A percentile compares a stretch with the other conserved stretches of the same genome.
Conservation (phyloP, 37 sponge, comb jelly and placozoan genomes). For the Tethya wilhelma region DNA sequence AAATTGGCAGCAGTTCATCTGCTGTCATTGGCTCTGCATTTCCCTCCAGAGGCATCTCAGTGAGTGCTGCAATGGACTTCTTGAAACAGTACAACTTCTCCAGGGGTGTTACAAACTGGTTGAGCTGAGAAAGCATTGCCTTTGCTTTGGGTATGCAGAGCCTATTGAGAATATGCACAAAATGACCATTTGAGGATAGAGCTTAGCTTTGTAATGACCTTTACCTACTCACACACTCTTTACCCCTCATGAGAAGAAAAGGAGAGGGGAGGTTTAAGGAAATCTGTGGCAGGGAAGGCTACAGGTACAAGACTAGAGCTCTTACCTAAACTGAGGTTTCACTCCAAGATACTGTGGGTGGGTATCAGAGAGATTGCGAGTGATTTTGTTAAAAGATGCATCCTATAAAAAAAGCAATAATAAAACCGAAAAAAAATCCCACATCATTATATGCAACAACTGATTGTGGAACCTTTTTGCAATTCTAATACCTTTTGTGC, state of each 20-base stretch:
- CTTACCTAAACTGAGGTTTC: conserved; percentile 62
- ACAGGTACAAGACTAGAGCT: neutral
- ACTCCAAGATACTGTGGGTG: conserved; percentile 69
- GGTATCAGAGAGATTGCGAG: conserved; percentile 79
- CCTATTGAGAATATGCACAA: conserved; percentile 12
- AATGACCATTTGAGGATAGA: neutral
- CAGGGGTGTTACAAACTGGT: conserved; percentile 79
- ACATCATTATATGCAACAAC: too few species aligned
- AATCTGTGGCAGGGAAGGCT: neutral
- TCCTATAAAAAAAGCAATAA: conserved; percentile 57
- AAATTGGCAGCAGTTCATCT: conserved; percentile 96
- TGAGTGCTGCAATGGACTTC: conserved; percentile 45
- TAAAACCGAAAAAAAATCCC: neutral
- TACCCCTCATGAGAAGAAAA: neutral
- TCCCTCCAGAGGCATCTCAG: conserved; percentile 27
- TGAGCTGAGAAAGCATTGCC: conserved; percentile 46
- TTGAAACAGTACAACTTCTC: conserved; percentile 88
- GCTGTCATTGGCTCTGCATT: conserved; percentile 67
- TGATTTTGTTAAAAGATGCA: conserved; percentile 80
- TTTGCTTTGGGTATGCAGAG: conserved; percentile 47
- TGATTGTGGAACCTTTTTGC: too few species aligned
- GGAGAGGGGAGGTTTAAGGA: neutral
- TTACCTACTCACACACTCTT: neutral
- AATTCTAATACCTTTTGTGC: conserved; percentile 61
- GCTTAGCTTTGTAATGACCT: too few species aligned